Percentiles rank a stretch among this genome's conserved stretches.
phyloP scores from a whole-genome alignment of 2,113 vertebrate species.

The Odocoileus hemionus region DNA sequence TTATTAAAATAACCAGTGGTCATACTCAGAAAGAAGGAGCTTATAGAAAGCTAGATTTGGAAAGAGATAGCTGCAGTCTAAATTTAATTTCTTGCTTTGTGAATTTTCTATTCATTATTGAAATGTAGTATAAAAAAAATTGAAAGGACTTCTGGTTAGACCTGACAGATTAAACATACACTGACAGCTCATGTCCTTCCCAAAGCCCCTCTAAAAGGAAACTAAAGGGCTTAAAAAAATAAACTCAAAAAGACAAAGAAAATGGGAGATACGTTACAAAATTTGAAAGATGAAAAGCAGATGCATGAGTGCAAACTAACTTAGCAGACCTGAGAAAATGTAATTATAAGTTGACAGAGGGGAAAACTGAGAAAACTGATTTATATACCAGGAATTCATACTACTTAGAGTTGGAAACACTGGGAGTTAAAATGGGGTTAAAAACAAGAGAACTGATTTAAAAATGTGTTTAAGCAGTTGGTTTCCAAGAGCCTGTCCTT shows the following conservation, averaged over 20 bases:
- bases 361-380: not conserved
- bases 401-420: not conserved
- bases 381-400: not conserved
- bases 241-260: not conserved
- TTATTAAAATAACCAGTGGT: not conserved
- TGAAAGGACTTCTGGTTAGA: not conserved
- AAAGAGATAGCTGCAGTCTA: not conserved
- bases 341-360: not conserved
- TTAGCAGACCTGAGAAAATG: not conserved
- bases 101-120: not conserved
- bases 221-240: not conserved
- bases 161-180: not conserved
- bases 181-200: not conserved
- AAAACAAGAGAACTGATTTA: not conserved
- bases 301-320: not conserved
- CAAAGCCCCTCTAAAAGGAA: not conserved
- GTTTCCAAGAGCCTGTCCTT: not conserved
- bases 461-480: not conserved
- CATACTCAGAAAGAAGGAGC: not conserved
- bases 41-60: not conserved
- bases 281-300: not conserved
- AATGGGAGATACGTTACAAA: not conserved
- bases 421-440: not conserved
- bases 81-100: not conserved
- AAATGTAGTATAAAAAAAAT: not conserved